A percentile compares a stretch with the other conserved stretches of the same genome.
Conservation (phyloP, 2,113 vertebrate genomes). For the Tinamus guttatus region DNA sequence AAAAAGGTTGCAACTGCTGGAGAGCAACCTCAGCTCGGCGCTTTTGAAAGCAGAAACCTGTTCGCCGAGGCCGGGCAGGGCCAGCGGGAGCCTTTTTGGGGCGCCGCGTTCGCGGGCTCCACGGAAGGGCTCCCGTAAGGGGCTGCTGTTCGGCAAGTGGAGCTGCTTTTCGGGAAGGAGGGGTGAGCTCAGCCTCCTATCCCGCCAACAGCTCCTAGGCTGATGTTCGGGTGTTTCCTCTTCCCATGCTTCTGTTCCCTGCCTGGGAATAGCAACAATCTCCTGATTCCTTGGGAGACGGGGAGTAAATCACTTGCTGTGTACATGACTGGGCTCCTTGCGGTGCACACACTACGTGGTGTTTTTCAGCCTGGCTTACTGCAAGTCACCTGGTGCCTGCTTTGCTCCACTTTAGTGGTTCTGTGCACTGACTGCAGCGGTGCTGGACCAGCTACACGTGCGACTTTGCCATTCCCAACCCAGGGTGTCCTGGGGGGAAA, state of each 20-base stretch:
- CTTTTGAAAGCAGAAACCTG: conserved; percentile 75
- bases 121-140: conserved; percentile 23
- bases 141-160: conserved; percentile 36
- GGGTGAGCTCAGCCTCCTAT: conserved; percentile 55
- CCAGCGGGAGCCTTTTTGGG: conserved; percentile 62
- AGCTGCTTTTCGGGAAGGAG: conserved; percentile 36
- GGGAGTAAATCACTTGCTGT: conserved; percentile 52
- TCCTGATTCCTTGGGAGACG: conserved; percentile 28
- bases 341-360: not conserved
- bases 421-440: not conserved
- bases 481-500: not conserved
- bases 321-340: not conserved
- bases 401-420: not conserved
- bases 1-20: conserved; percentile 42
- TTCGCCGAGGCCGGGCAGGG: conserved; percentile 41
- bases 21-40: conserved; percentile 5
- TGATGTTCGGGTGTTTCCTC: conserved; percentile 54
- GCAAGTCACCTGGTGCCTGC: not conserved
- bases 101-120: conserved; percentile 38
- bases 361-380: not conserved
- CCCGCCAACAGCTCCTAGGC: conserved; percentile 44
- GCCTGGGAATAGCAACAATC: conserved; percentile 41
- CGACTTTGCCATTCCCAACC: not conserved
- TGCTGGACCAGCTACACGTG: not conserved
- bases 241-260: conserved; percentile 49